phyloP scores from a whole-genome alignment of 2,797 vertebrate genomes.

The Chromobotia macracanthus region DNA sequence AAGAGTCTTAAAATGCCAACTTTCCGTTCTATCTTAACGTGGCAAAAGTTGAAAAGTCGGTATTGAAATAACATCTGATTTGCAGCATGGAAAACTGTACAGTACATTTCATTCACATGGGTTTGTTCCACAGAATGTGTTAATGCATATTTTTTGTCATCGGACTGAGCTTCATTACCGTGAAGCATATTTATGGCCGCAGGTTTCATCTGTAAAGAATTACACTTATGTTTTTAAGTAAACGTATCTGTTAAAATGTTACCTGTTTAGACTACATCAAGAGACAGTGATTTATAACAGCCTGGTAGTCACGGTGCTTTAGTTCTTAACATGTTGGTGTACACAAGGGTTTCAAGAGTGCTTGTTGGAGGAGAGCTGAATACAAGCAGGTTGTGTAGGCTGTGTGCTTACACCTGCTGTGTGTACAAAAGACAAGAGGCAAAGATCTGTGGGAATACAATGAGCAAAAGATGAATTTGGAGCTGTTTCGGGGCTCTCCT shows the following conservation, averaged over 20 bases:
- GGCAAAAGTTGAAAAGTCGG: not conserved
- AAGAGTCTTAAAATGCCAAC: not conserved
- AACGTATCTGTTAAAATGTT: not conserved
- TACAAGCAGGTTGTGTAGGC: slow-evolving; percentile 49
- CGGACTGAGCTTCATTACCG: not conserved
- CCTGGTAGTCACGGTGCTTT: slow-evolving; percentile 27
- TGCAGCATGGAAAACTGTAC: too few species aligned
- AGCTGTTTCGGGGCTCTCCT: slow-evolving; percentile 32
- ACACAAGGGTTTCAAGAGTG: slow-evolving; percentile 12
- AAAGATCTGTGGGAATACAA: slow-evolving; percentile 14
- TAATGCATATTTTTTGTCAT: not conserved
- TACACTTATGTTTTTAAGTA: slow-evolving; percentile 1
- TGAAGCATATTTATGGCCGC: not conserved
- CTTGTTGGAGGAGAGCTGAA: slow-evolving; percentile 44
- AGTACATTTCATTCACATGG: not conserved
- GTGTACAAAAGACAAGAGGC: not conserved
- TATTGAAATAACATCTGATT: too few species aligned
- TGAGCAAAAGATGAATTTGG: slow-evolving; percentile 30
- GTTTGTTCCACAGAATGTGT: not conserved
- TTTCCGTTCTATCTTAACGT: not conserved
- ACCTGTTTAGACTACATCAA: not conserved
- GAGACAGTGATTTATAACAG: slow-evolving; percentile 16
- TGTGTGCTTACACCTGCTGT: slow-evolving; percentile 26
- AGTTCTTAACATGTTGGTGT: slow-evolving; percentile 40
- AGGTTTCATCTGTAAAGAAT: not conserved